Evolutionary conservation across 2,113 vertebrate species (phyloP), one percentile per base, ranked within the genome.

Genomic region (Tautogolabrus adspersus): DNA sequence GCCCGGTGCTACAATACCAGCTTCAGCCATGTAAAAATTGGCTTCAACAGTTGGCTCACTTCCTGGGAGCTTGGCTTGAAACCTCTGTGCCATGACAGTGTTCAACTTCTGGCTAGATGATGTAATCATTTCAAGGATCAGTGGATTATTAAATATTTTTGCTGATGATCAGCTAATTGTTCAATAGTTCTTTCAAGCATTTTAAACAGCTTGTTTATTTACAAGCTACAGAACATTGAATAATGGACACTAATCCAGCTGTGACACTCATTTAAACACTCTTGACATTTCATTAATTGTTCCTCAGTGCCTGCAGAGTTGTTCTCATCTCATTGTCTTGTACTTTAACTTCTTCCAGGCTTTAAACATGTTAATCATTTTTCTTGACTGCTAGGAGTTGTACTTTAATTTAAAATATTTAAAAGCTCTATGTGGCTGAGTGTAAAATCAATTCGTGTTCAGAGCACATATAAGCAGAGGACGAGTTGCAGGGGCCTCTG

Each of bases 271-370:
- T 56, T 22, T 55, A 58, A 47, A 77, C 42, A 52, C 51, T 19
- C 52, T 54, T 78, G 51, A 77, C 70, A 74, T 69, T 83, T 74
- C 18, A 65, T n/a, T 21, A 18, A 66, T 19, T 37, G 44, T 44
- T 44, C 51, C 10, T 73, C 1, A n/a, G 40, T 37, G 21, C 66
- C 66, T 57, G 44, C 51, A 64, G 44, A 34, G n/a, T 3, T 69
- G 5, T 47, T 16, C 16, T 16, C 46, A 3, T 47, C 46, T 47
- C 13, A 47, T 44, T 68, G 54, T 51, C 15, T 69, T 18, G n/a
- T 16, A 54, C 0, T 23, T 61, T 16, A 42, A 51, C 63, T 51
- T 61, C 34, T 7, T 38, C 1, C 13, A 46, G 55, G 67, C 75
- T 72, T 70, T 26, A 59, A 76, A 15, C 47, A 30, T 58, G 21